Conservation (phyloP, 2,888 invertebrate genomes). For the Sphinx pinastri region DNA sequence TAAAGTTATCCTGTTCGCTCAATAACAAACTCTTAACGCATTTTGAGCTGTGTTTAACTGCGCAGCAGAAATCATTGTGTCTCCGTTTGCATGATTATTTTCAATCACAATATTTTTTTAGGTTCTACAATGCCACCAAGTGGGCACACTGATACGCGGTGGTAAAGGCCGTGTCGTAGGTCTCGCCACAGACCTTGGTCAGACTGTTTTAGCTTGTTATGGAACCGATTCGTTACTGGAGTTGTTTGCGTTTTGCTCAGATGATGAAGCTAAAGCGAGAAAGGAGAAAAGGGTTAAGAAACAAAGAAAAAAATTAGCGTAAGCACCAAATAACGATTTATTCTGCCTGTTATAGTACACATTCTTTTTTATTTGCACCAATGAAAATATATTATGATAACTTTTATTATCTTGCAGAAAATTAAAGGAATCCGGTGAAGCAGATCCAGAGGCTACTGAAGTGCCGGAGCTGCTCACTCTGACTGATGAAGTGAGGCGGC, state of each 20-base stretch:
- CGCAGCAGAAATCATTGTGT: no score
- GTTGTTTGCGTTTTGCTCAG: conserved; percentile 90
- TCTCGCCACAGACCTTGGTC: conserved; percentile 88
- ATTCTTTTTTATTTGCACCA: no score
- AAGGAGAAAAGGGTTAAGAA: conserved; percentile 92
- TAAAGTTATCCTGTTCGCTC: no score
- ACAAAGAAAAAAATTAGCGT: conserved; percentile 84
- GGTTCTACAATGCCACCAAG: conserved; percentile 88
- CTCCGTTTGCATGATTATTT: not conserved
- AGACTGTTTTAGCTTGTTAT: conserved; percentile 90
- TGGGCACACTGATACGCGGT: conserved; percentile 91
- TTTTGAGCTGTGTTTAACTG: no score
- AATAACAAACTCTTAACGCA: no score
- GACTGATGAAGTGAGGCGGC: conserved; percentile 88
- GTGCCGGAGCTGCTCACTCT: conserved; percentile 80
- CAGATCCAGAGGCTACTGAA: conserved; percentile 56
- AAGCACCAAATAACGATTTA: conserved; percentile 41
- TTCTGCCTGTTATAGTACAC: no score
- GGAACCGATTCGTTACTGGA: conserved; percentile 93
- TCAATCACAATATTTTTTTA: conserved; percentile 36
- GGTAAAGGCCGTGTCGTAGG: conserved; percentile 92
- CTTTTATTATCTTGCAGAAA: conserved; percentile 51
- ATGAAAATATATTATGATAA: not conserved
- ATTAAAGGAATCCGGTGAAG: conserved; percentile 66
- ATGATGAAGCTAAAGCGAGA: conserved; percentile 88